Evolutionary conservation across 2,888 invertebrate species (phyloP), one percentile per base, ranked within the genome.

Genomic region (Cataglyphis livida): DNA sequence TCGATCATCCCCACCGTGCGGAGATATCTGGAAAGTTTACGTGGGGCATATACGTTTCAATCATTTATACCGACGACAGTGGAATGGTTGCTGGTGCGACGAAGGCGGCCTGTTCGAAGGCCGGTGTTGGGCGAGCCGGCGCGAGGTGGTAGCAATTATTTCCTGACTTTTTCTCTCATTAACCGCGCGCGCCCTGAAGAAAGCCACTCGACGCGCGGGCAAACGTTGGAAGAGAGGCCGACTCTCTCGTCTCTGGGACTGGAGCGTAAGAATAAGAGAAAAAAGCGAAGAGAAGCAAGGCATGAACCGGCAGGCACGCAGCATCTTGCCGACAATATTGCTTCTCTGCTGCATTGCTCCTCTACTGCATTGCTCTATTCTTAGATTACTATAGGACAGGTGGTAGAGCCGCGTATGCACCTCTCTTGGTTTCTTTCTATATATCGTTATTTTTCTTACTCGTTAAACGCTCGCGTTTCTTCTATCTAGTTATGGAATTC

Each of bases 311-410:
- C 81, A 74, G 38, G 84, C 70, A 51, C 48, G 85, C 76, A 82
- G 75, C 89, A 87, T 88, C 87, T 87, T 89, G 87, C 89, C 74
- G 86, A 88, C 88, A 87, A 83, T 66, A 82, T 79, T 57, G 44
- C 32, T 48, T 71, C 79, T 78, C 78, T 70, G 75, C 73, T 71
- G 51, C 38, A 82, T 18, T 87, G 88, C 89, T 15, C 44, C 15
- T 44, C 44, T 44, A 12, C 44, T 88, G 85, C 90, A 87, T 89
- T 90, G 87, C 91, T 91, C 93, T 93, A 94, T 93, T 93, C 93
- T 92, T 93, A 93, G 93, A 90, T 92, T 91, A 91, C 89, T 92
- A 92, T 91, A 91, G 90, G 92, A 92, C 93, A 93, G 93, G 92
- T 93, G 93, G 93, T 90, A 84, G 90, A 89, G 90, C 88, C 84